These are phyloP conservation scores for Nasonia longicornis DNA, from an alignment of 1,140 invertebrate species.

Conservation along the genomic window DNA sequence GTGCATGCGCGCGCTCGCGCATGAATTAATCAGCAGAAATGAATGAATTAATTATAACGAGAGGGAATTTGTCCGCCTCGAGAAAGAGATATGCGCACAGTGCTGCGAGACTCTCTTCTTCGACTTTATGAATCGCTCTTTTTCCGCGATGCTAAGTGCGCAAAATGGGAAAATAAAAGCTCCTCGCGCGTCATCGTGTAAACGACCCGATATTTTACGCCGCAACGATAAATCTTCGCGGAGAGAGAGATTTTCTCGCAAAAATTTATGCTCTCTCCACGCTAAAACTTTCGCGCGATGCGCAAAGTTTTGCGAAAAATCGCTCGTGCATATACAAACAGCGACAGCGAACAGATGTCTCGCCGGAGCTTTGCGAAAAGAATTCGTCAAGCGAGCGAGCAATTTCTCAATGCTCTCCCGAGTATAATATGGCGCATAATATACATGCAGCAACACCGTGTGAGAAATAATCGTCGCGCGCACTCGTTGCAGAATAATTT, in stretches of 20 bases:
- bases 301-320: not conserved
- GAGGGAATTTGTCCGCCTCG: not conserved
- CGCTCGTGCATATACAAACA: not conserved
- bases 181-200: conserved; percentile 9
- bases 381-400: not conserved
- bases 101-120: no score
- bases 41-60: not conserved
- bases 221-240: not conserved
- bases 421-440: not conserved
- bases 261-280: not conserved
- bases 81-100: no score
- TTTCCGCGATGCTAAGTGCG: not conserved
- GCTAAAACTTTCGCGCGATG: not conserved
- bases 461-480: conserved; percentile 30
- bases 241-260: not conserved
- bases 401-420: not conserved
- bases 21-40: conserved; percentile 18
- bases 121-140: not conserved
- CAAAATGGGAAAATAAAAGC: not conserved
- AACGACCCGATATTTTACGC: conserved; percentile 21
- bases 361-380: not conserved
- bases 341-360: not conserved
- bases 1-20: conserved; percentile 26
- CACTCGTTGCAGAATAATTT: conserved; percentile 25
- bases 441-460: not conserved